Percentiles rank a stretch among this genome's conserved stretches.
Conservation (phyloP, 2,888 invertebrate species). For the Anarsia innoxiella region DNA sequence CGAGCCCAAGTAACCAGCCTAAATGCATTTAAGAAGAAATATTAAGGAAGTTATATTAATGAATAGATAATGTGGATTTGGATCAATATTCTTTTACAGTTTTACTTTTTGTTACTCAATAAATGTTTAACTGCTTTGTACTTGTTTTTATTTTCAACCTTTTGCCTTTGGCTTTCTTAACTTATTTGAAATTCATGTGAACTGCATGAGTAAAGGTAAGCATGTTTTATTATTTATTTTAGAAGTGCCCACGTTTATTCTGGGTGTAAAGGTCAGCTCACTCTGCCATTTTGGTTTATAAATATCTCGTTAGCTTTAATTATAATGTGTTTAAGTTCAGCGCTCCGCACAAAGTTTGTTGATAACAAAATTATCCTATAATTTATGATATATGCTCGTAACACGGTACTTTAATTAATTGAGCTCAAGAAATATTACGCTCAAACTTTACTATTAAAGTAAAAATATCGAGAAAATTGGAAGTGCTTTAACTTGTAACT, state of each 20-base stretch:
- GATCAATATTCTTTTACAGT: constrained; percentile 26
- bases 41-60: constrained; percentile 22
- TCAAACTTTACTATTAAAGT: too few relatives aligned
- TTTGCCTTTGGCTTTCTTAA: constrained; percentile 18
- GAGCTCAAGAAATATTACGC: too few relatives aligned
- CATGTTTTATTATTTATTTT: constrained; percentile 15
- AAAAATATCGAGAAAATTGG: too few relatives aligned
- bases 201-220: constrained; percentile 25
- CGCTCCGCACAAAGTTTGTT: too few relatives aligned
- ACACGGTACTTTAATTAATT: too few relatives aligned
- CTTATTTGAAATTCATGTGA: constrained; percentile 10
- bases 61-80: constrained; percentile 52
- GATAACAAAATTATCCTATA: too few relatives aligned
- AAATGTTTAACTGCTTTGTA: constrained; percentile 44
- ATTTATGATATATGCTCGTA: too few relatives aligned
- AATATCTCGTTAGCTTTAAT: too few relatives aligned
- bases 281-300: too few relatives aligned
- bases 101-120: constrained; percentile 47
- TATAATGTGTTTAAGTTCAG: too few relatives aligned
- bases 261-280: too few relatives aligned
- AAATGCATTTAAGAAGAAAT: constrained; percentile 60
- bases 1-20: constrained; percentile 38
- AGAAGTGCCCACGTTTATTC: constrained; percentile 2
- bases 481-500: too few relatives aligned
- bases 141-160: constrained; percentile 30